These are phyloP conservation scores for Zaprionus capensis DNA, from an alignment of 1,140 invertebrate genomes.

Conservation along the genomic window DNA sequence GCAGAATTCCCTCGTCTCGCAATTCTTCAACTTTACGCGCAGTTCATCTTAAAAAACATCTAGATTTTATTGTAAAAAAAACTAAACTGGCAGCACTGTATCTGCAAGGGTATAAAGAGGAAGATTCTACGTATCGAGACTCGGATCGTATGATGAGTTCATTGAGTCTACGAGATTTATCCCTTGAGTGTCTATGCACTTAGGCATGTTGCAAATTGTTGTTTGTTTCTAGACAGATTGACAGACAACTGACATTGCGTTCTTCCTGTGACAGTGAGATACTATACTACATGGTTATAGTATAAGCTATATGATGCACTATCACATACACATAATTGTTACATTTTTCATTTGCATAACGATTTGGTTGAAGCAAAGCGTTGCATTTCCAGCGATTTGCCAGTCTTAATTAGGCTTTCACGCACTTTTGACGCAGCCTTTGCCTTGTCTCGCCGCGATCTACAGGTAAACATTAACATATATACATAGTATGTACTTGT, in stretches of 20 bases:
- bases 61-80: too few species aligned
- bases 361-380: conserved; percentile 61
- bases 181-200: conserved; percentile 7
- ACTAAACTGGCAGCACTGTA: too few species aligned
- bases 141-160: neutral
- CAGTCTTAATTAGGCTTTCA: conserved; percentile 56
- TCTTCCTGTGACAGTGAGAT: conserved; percentile 66
- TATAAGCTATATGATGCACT: neutral
- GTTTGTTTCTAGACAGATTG: conserved; percentile 60
- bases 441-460: conserved; percentile 27
- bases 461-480: conserved; percentile 1
- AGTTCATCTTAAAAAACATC: too few species aligned
- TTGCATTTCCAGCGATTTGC: conserved; percentile 9
- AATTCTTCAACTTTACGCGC: too few species aligned
- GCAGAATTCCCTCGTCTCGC: accelerated
- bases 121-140: neutral
- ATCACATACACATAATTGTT: too few species aligned
- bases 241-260: conserved; percentile 67
- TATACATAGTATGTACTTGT: neutral
- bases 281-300: neutral
- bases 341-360: conserved; percentile 68
- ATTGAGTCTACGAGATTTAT: neutral
- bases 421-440: conserved; percentile 60
- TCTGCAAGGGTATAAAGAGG: too few species aligned
- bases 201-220: conserved; percentile 47